Evolutionary conservation across 2,113 vertebrate species (phyloP).

Genomic region (Thalassoma bifasciatum): DNA sequence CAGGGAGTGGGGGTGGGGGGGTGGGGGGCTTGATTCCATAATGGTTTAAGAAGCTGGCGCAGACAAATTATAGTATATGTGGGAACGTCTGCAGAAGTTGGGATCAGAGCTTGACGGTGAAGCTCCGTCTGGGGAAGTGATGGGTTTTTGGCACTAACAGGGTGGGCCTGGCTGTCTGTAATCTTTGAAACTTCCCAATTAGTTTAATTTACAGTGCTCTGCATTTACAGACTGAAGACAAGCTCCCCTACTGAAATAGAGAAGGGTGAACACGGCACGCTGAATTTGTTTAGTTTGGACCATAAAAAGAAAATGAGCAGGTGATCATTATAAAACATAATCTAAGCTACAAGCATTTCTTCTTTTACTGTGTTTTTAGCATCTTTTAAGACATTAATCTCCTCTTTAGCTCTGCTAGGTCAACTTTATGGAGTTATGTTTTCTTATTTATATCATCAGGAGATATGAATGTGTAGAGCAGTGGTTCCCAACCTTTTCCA

Average conservation of each 20-base stretch:
- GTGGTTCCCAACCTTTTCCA: too few species aligned
- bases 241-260: conserved; percentile 40
- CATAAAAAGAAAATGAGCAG: conserved; percentile 29
- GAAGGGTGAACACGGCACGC: background rate
- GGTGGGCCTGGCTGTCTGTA: conserved; percentile 52
- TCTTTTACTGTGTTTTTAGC: background rate
- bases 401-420: background rate
- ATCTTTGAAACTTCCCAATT: conserved; percentile 64
- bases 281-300: conserved; percentile 16
- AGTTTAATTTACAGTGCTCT: conserved; percentile 63
- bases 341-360: background rate
- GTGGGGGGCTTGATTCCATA: conserved; percentile 49
- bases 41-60: conserved; percentile 40
- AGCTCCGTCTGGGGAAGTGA: conserved; percentile 43
- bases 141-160: conserved; percentile 48
- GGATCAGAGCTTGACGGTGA: conserved; percentile 30
- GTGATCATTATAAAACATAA: conserved; percentile 13
- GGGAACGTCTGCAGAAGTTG: conserved; percentile 32
- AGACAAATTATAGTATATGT: conserved; percentile 47
- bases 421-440: background rate
- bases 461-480: too few species aligned
- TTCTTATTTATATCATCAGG: too few species aligned
- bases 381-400: too few species aligned
- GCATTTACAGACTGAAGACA: conserved; percentile 61
- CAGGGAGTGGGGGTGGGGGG: conserved; percentile 13